Evolutionary conservation across 2,113 vertebrate genomes (phyloP).

Genomic region (Erythrocercus mccallii): DNA sequence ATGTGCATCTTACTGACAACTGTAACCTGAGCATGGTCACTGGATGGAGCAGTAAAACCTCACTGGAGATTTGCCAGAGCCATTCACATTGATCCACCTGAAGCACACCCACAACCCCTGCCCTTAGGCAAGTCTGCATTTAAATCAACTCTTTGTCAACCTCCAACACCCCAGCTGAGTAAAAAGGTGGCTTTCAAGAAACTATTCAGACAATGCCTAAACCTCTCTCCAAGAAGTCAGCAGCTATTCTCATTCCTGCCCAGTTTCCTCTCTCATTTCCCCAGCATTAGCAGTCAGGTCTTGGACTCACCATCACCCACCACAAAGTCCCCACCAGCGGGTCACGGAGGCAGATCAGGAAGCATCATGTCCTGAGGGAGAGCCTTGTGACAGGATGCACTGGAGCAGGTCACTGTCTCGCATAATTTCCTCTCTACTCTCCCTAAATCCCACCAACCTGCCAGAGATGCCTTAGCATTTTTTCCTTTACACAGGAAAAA

Average conservation of each 20-base stretch:
- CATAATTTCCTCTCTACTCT: background rate
- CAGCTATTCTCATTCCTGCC: constrained; percentile 5
- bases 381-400: background rate
- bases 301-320: background rate
- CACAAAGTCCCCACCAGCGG: background rate
- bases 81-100: background rate
- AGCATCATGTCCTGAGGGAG: background rate
- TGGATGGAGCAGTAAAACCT: background rate
- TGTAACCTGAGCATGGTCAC: background rate
- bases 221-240: background rate
- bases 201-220: background rate
- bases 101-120: background rate
- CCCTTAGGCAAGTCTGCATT: constrained; percentile 33
- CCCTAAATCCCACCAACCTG: background rate
- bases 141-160: constrained; percentile 39
- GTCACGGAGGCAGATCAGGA: background rate
- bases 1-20: background rate
- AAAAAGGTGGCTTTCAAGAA: background rate
- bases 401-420: background rate
- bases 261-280: background rate
- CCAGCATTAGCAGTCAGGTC: background rate
- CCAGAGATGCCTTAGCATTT: background rate
- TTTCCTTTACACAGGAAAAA: background rate
- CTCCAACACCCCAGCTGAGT: background rate
- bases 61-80: background rate